Evolutionary conservation across 2,888 invertebrate genomes (phyloP), one percentile per base, ranked within the genome.

Genomic region (Ophonus ardosiacus): DNA sequence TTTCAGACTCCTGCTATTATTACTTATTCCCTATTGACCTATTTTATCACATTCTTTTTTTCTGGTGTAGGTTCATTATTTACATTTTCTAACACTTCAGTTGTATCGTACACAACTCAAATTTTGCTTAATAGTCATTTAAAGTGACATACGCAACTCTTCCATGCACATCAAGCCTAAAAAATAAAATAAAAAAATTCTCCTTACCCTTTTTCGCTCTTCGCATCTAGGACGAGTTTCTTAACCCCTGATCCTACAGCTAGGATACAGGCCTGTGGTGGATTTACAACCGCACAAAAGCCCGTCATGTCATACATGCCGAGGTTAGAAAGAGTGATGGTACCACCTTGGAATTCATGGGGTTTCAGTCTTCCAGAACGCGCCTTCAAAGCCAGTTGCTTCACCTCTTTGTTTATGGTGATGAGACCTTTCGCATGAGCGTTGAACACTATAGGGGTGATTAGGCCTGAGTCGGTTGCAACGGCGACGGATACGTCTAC

Each of bases 401-500:
- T 97, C 65, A 98, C 95, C 87, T 95, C 95, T 86, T 93, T 93
- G 84, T 96, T 96, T 87, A 99, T 98, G 87, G 96, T 95, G 63
- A 96, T 92, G 84, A 99, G 92, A 17, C 98, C 98, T 91, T 98
- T 98, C 63, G 94, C 94, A 90, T 99, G 97, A 0, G 98, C 98
- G 89, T 95, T 94, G 91, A 97, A 97, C 13, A 99, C 94, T 87
- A 99, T 99, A 0, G 99, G 99, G 0, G 99, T 99, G 86, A 99
- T 98, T 8, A 99, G 93, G 0, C 99, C 99, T 86, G 94, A 94
- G 4, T 98, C 97, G 0, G 99, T 99, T 86, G 98, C 97, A 5
- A 99, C 99, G 0, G 99, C 99, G 85, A 99, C 97, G 89, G 97
- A 97, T 0, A 99, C 96, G 91, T 99, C 99, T 8, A 99, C 99